Conservation (phyloP, 2,888 invertebrate genomes). For the Lamellibrachia columna region DNA sequence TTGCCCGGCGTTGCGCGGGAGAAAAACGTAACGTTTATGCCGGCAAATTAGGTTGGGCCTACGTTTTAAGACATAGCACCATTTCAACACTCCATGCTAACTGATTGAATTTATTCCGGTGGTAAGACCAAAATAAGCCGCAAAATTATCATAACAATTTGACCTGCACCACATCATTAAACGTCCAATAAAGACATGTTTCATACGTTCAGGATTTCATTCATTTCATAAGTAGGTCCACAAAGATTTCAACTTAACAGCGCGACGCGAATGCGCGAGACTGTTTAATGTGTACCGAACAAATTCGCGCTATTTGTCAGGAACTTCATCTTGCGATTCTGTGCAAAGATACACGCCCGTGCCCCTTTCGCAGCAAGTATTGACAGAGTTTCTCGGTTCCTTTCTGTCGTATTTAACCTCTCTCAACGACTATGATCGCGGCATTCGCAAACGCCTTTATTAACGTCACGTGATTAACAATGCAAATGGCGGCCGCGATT, state of each 20-base stretch:
- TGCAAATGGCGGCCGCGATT: not conserved
- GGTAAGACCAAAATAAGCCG: not conserved
- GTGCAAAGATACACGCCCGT: not conserved
- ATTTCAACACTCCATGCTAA: too few relatives aligned
- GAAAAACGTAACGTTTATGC: too few relatives aligned
- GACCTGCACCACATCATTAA: not conserved
- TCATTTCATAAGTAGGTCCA: too few relatives aligned
- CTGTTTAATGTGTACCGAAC: not conserved
- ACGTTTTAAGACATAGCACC: too few relatives aligned
- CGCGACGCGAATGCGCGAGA: not conserved
- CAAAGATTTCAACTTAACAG: not conserved
- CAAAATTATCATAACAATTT: not conserved
- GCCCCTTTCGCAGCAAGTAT: not conserved
- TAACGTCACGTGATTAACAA: not conserved
- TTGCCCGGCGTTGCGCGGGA: too few relatives aligned
- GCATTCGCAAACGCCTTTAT: not conserved
- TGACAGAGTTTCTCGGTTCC: not conserved
- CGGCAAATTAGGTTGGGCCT: too few relatives aligned
- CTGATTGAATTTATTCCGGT: too few relatives aligned
- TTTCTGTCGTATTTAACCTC: not conserved
- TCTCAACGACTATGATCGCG: not conserved
- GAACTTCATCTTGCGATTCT: constrained; percentile 1
- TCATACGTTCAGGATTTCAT: not conserved
- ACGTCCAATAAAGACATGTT: not conserved
- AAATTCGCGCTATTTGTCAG: not conserved